Base-by-base conservation (phyloP, 2,888 invertebrate species). In the Bombylius major region DNA sequence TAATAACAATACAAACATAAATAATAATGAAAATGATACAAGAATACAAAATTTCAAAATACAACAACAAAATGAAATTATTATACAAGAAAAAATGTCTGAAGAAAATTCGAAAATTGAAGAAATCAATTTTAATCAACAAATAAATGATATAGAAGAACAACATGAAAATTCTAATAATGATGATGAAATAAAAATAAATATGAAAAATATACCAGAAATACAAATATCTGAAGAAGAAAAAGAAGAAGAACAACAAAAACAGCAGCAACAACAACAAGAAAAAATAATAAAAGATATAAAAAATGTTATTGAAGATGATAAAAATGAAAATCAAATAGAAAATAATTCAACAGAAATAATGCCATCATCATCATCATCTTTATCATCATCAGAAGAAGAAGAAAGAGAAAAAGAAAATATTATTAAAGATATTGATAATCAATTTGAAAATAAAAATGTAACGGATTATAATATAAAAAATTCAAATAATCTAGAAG, bases 101-200 rank as follows among this genome's bases (percentile, higher is more conserved):
- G 23, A 23, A 23, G 3, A 23, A 23, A 23, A 23, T 23, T 23
- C 23, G 23, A 23, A 23, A 23, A 23, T 23, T 23, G 23, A 23
- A 23, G 39, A 42, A 42, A 42, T 42, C 11, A 42, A 57, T 56
- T 56, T 56, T 54, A 54, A 47, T 23, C 13, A 7, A 46, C 14
- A 46, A 46, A 6, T 11, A 31, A 50, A 31, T 31, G 14, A 42
- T 31, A 23, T 8, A 23, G 31, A 48, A 5, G 12, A 39, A 11
- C 8, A 42, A 11, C 1, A 8, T 42, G 11, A 11, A 42, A 42
- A 42, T 42, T 36, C 9, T 6, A 36, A 36, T 36, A 9, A 36
- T 9, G 36, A 36, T 8, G 9, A 36, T 8, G 36, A 36, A 36
- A 36, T 8, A 9, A 36, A 36, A 36, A 23, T 23, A 23, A 23